These are phyloP conservation scores for Steatocranus sp. DNA, from an alignment of 2,797 vertebrate species.

Conservation along the genomic window DNA sequence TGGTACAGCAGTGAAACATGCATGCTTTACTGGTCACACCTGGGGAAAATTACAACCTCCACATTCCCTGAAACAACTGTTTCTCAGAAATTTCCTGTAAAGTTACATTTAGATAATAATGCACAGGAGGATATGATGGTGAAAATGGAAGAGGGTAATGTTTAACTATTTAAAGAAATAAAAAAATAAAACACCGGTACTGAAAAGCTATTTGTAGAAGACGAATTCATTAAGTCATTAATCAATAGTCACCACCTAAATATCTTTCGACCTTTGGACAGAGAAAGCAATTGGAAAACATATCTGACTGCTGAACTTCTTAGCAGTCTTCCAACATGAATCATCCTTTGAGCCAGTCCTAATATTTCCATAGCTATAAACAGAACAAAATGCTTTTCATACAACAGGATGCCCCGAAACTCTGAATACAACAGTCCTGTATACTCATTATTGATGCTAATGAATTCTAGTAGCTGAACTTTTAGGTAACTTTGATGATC, in stretches of 20 bases:
- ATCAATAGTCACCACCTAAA: neutral
- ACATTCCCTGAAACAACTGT: neutral
- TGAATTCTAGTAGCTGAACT: neutral
- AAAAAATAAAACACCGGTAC: neutral
- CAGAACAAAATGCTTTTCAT: neutral
- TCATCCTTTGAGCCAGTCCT: neutral
- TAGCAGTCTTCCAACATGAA: neutral
- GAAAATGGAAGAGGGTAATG: neutral
- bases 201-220: neutral
- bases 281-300: neutral
- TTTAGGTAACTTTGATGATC: neutral
- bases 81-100: neutral
- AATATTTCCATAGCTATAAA: neutral
- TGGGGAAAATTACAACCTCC: neutral
- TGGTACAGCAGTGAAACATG: neutral
- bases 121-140: neutral
- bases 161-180: neutral
- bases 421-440: neutral
- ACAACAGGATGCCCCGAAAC: neutral
- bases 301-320: neutral
- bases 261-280: neutral
- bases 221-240: accelerated
- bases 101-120: neutral
- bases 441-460: neutral
- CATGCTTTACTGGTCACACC: neutral